Evolutionary conservation across 2,888 invertebrate genomes (phyloP), one percentile per base, ranked within the genome.

Genomic region (Eueremaeus valkanovi): DNA sequence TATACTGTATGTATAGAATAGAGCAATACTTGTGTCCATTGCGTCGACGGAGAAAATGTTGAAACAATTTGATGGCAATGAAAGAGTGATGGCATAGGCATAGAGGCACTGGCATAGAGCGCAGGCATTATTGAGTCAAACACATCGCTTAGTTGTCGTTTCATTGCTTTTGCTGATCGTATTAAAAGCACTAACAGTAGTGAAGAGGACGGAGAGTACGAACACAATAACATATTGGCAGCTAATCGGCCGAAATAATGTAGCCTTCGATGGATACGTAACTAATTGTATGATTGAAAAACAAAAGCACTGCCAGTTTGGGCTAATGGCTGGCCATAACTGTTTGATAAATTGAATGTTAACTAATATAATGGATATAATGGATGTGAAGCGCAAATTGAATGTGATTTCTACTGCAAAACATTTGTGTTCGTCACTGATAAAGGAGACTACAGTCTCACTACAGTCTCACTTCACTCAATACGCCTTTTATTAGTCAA

Each of bases 371-470:
- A 3, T 21, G 5, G 3, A 61, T 16, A 31, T 31, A n/a, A 29
- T 61, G 21, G 29, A 31, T 29, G 61, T 61, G 21, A 61, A 29
- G 29, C 49, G 6, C 29, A 61, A 16, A 29, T 51, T 21, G 51
- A 21, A 51, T 51, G 51, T 51, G 51, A 51, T 51, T 51, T 51
- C 5, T 51, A 21, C 21, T 51, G 51, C 45, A 45, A 51, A 61
- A 66, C 66, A 66, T 66, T 66, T 66, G 66, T 66, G 66, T 66
- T 61, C n/a, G 31, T 61, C 61, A 61, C 61, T 55, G 29, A 45
- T 45, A 21, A 27, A 55, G 8, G 29, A 55, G 16, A 42, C 42
- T 9, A 42, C 42, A 42, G 42, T 42, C 16, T 11, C 42, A 9
- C 9, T 9, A 42, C 5, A 24, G 24, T 27, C 29, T 55, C 8